Evolutionary conservation across 2,797 vertebrate genomes (phyloP).

Genomic region (Intellagama lesueurii): DNA sequence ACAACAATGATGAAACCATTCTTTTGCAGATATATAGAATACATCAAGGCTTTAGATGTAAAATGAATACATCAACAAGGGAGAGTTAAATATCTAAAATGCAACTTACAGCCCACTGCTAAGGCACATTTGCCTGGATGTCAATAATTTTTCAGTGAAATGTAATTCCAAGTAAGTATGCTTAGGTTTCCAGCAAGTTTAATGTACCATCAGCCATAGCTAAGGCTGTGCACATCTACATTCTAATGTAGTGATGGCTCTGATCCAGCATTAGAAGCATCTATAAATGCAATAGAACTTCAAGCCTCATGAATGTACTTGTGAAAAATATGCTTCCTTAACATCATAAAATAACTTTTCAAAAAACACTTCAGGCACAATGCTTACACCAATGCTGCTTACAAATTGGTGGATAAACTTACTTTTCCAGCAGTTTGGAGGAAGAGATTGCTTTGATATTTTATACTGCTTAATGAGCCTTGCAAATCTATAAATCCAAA

Average conservation of each 20-base stretch:
- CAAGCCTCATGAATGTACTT: neutral
- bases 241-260: neutral
- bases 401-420: neutral
- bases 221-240: neutral
- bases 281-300: neutral
- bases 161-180: neutral
- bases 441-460: too few relatives aligned
- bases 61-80: neutral
- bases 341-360: neutral
- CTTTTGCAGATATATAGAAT: neutral
- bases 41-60: slow-evolving; percentile 17
- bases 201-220: neutral
- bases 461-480: neutral
- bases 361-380: neutral
- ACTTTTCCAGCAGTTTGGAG: neutral
- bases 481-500: neutral
- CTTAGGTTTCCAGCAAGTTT: neutral
- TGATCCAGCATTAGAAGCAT: neutral
- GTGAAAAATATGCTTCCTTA: neutral
- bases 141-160: neutral
- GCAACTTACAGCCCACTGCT: neutral
- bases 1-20: neutral
- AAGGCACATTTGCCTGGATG: neutral
- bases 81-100: neutral
- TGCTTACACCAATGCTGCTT: neutral